Percentiles rank a stretch among this genome's conserved stretches.
phyloP scores from a whole-genome alignment of 2,113 vertebrate species.

The Oncorhynchus mykiss region DNA sequence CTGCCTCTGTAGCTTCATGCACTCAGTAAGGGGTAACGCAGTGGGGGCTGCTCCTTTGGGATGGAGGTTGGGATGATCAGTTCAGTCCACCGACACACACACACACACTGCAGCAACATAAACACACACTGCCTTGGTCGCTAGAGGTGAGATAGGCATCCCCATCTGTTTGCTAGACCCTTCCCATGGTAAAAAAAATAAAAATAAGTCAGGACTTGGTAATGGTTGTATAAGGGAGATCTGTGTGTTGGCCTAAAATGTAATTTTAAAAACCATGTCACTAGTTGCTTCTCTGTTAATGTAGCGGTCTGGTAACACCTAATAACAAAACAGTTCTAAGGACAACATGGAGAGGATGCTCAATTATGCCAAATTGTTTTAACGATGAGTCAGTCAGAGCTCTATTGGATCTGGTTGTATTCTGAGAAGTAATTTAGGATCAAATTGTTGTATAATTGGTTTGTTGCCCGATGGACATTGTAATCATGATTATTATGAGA shows the following conservation, averaged over 20 bases:
- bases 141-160: neutral
- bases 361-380: no score
- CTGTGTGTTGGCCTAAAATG: neutral
- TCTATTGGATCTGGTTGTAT: no score
- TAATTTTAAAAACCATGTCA: no score
- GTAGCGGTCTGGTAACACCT: no score
- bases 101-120: no score
- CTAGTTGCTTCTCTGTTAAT: no score
- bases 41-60: neutral
- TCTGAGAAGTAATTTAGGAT: neutral
- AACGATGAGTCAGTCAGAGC: no score
- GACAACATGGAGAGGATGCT: no score
- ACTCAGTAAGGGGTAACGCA: neutral
- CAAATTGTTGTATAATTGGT: neutral
- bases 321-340: no score
- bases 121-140: no score
- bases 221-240: neutral
- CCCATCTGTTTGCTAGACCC: neutral
- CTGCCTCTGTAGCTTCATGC: neutral
- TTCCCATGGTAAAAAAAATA: neutral
- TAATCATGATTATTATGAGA: neutral
- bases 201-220: neutral
- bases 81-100: no score
- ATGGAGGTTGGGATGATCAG: neutral
- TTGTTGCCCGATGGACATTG: neutral